These are phyloP conservation scores for Crypturellus undulatus DNA, from an alignment of 2,113 vertebrate genomes.

Conservation along the genomic window DNA sequence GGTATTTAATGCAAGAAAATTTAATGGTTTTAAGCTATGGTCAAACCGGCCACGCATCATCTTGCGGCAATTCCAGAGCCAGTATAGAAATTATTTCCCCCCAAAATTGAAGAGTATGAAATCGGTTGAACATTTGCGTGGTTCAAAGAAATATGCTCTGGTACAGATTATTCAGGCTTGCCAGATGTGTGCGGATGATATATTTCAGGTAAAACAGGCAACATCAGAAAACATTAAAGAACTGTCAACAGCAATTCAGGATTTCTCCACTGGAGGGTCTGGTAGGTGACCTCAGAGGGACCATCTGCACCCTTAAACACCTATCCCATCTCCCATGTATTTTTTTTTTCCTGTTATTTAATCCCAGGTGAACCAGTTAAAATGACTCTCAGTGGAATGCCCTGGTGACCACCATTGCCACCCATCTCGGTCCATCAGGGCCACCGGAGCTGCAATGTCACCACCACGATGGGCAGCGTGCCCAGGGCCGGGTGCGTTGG, in stretches of 20 bases:
- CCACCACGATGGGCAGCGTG: no score
- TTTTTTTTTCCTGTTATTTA: neutral
- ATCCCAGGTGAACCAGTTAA: neutral
- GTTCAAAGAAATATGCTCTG: neutral
- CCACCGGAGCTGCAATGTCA: no score
- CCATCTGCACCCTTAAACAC: neutral
- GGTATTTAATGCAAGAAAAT: neutral
- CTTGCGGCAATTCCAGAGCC: neutral
- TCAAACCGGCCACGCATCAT: neutral
- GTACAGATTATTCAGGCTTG: neutral
- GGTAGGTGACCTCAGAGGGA: rapidly evolving
- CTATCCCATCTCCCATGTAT: neutral
- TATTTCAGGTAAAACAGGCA: neutral
- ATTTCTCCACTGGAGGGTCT: neutral
- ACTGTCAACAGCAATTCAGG: neutral
- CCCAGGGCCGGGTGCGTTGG: rapidly evolving
- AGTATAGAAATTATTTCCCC: neutral
- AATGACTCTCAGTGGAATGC: neutral
- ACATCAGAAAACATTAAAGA: neutral
- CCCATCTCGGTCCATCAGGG: no score
- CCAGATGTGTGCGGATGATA: neutral
- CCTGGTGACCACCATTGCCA: no score
- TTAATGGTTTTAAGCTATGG: neutral
- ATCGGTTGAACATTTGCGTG: neutral
- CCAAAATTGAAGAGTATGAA: neutral